Percentiles rank a stretch among this genome's conserved stretches.
Evolutionary conservation across 2,888 invertebrate genomes (phyloP).

Genomic region (Scaptodrosophila latifasciaeformis): DNA sequence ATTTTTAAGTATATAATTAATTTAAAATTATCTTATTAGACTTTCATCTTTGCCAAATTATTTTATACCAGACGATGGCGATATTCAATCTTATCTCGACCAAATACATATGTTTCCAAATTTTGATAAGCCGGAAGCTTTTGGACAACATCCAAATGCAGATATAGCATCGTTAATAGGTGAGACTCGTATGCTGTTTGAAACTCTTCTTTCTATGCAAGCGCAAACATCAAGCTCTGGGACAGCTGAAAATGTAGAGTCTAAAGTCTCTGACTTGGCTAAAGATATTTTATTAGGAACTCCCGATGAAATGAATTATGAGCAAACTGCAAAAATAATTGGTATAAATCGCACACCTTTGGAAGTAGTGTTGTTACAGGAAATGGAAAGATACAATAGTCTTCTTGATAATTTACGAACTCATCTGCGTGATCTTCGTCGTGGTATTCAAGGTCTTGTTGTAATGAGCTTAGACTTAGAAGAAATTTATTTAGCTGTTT

Average conservation of each 20-base stretch:
- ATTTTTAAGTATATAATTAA: too few species aligned
- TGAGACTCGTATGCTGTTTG: conserved; percentile 85
- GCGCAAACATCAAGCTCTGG: conserved; percentile 78
- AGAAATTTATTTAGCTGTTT: conserved; percentile 86
- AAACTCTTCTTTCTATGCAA: conserved; percentile 86
- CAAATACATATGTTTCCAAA: conserved; percentile 86
- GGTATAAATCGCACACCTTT: conserved; percentile 85
- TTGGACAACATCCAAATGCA: conserved; percentile 93
- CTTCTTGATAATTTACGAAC: conserved; percentile 77
- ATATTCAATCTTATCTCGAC: conserved; percentile 86
- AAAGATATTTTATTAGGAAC: conserved; percentile 83
- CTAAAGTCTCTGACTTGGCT: conserved; percentile 80
- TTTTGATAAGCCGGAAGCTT: conserved; percentile 88
- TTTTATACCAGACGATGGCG: conserved; percentile 89
- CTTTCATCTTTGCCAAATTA: conserved; percentile 85
- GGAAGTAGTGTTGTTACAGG: conserved; percentile 90
- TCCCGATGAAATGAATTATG: conserved; percentile 85
- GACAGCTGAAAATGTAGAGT: conserved; percentile 77
- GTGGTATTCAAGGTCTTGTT: conserved; percentile 89
- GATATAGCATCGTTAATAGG: conserved; percentile 90
- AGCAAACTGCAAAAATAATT: conserved; percentile 84
- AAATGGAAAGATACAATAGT: conserved; percentile 82
- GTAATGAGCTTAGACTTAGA: conserved; percentile 91
- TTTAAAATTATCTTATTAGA: conserved; percentile 76
- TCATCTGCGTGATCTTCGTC: conserved; percentile 82